Evolutionary conservation across 2,797 vertebrate species (phyloP), one percentile per base, ranked within the genome.

Genomic region (Limosa lapponica): DNA sequence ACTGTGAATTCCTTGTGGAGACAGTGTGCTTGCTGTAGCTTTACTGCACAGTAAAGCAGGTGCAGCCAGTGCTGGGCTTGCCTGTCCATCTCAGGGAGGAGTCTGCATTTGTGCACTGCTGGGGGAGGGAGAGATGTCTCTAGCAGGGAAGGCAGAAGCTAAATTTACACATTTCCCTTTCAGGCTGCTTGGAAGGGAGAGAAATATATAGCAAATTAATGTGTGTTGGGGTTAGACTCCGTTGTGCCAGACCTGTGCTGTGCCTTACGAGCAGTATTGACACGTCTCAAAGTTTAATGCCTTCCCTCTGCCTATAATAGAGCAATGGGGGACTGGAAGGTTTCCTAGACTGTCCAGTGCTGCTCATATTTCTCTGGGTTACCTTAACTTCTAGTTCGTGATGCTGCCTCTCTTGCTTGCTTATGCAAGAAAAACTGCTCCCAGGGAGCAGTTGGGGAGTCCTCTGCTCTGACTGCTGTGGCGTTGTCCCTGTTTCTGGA

Each of bases 1-100:
- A 58, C 82, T 75, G 58, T 75, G 91, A 91, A 83, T 90, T 94
- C 80, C 75, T 93, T 34, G 6, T 69, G 61, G 64, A 91, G 93
- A 86, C 49, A 61, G 71, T 15, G 52, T 92, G 30, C 79, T 93
- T 91, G 7, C 8, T 91, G 16, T 80, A 71, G 65, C 72, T 83
- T 77, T 80, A 54, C 67, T 91, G 86, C 34, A 44, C 30, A 87
- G 90, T 75, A 90, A 54, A 73, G 85, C 72, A 87, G 84, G 89
- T 87, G 83, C 83, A 91, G 93, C 23, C 75, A 58, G 69, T 71
- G 71, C 77, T 93, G 9, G 13, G 73, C 80, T 94, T 86, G 87
- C 82, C 69, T 79, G 81, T 48, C 73, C 48, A 39, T 72, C 69
- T 57, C 5, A 0, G 75, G 95, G 82, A 97, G 70, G 90, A 87